Base-by-base conservation (phyloP, 1,140 invertebrate species). In the Brachystomella parvula region DNA sequence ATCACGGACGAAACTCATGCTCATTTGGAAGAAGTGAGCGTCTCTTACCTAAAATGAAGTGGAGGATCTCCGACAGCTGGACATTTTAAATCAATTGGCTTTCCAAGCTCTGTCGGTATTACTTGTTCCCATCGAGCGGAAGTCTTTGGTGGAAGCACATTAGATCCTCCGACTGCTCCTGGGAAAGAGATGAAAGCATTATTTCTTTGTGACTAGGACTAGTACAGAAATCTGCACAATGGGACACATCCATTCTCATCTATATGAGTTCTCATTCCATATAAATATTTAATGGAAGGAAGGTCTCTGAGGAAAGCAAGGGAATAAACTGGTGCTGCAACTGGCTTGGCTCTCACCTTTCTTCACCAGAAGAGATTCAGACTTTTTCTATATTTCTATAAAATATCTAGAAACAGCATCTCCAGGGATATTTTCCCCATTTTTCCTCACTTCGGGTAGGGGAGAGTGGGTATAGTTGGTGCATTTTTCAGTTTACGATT, bases 1-100 rank as follows among this genome's bases (percentile, higher is more conserved):
- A n/a, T n/a, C n/a, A n/a, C n/a, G n/a, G n/a, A n/a, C n/a, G n/a
- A n/a, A n/a, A n/a, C n/a, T n/a, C n/a, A n/a, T n/a, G n/a, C n/a
- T n/a, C n/a, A n/a, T n/a, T n/a, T n/a, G n/a, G n/a, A n/a, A n/a
- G n/a, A n/a, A n/a, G n/a, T n/a, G n/a, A n/a, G n/a, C n/a, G n/a
- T n/a, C n/a, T n/a, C n/a, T 69, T 49, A 69, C 68, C 68, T 2
- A 64, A 70, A 70, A 56, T 49, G 63, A 28, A 58, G 64, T 26
- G 65, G 64, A 1, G 68, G 63, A 63, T 47, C 49, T 28, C 57
- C 65, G 39, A 64, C 58, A 29, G 62, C 61, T n/a, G 64, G 65
- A 28, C 65, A 70, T 2, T 60, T 17, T 26, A 70, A 53, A 39
- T 70, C 65, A 6, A 60, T 29, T 3, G 49, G 3, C 19, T 49